Base-by-base conservation (phyloP, 2,113 vertebrate species). In the Tenebrosternarchus preto region DNA sequence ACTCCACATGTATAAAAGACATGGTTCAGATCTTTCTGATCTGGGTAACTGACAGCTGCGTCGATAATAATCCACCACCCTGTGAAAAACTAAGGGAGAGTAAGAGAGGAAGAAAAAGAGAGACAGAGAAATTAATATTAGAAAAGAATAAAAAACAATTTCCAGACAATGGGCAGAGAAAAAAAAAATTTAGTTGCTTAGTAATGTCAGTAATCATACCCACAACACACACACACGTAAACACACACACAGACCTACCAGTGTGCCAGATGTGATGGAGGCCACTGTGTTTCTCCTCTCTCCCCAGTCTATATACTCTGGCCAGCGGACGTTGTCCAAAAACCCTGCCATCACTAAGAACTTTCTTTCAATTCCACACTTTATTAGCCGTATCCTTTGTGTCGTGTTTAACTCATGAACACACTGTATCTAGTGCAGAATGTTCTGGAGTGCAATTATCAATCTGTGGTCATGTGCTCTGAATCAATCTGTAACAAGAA, bases 1-100 rank as follows among this genome's bases (percentile, higher is more conserved):
- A 98, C 96, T 0, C 96, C 96, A 5, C 96, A 97, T 0, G 95
- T 97, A 90, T 98, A 95, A 87, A 97, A 98, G 0, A 95, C 95
- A 0, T 96, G 96, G 87, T 96, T 96, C 88, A 97, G 87, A 80
- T 95, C 83, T 31, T 93, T 92, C 25, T 93, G 93, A 27, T 79
- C 76, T 0, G 93, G 91, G 5, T 96, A 96, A 0, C 91, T 90
- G 74, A 96, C 94, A 0, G 96, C 96, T 0, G 96, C 96, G 0
- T 96, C 96, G 9, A 98, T 97, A 93, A 96, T 96, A 83, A 97
- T 93, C 96, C 96, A 98, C 96, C 96, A 98, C 29, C 95, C 96
- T 80, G 95, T 94, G 85, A 96, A 98, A 85, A 98, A 97, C 96
- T 97, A 68, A 55, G 69, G 36, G 61, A 25, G 61, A 57, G 39